These are phyloP conservation scores for Florisuga fusca DNA, from an alignment of 2,797 vertebrate species.

Conservation along the genomic window DNA sequence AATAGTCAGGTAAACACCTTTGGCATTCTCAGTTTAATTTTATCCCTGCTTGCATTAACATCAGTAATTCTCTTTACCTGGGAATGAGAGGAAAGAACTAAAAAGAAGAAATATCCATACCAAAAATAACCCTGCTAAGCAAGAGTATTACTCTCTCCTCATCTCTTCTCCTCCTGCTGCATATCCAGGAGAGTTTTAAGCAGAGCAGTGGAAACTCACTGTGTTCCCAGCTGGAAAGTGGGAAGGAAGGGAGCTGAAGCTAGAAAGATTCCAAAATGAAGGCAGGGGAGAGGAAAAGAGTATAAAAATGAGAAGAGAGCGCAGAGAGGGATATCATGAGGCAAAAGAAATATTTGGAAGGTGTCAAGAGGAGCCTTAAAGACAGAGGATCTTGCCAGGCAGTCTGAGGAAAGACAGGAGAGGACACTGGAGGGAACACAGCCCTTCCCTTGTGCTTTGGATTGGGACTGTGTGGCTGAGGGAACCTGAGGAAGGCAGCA, in stretches of 20 bases:
- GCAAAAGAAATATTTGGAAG: neutral
- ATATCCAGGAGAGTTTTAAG: neutral
- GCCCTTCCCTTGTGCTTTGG: neutral
- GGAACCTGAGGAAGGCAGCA: neutral
- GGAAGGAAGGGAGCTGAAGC: neutral
- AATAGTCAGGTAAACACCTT: neutral
- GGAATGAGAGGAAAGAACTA: neutral
- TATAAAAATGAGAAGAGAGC: neutral
- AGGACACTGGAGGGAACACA: neutral
- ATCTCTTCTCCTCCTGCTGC: neutral
- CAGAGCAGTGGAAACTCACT: neutral
- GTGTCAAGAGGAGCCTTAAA: neutral
- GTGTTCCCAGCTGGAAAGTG: neutral
- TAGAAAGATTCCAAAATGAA: neutral
- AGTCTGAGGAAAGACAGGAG: neutral
- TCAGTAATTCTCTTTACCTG: neutral
- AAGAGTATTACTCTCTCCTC: neutral
- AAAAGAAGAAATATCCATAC: neutral
- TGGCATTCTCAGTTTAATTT: neutral
- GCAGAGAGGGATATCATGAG: neutral
- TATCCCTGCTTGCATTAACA: neutral
- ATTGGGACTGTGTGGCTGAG: neutral
- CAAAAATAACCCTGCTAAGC: neutral
- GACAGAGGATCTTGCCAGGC: neutral
- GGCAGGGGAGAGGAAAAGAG: neutral